A percentile compares a stretch with the other conserved stretches of the same genome.
phyloP scores from a whole-genome alignment of 2,888 invertebrate species.

The Maniola hyperantus region DNA sequence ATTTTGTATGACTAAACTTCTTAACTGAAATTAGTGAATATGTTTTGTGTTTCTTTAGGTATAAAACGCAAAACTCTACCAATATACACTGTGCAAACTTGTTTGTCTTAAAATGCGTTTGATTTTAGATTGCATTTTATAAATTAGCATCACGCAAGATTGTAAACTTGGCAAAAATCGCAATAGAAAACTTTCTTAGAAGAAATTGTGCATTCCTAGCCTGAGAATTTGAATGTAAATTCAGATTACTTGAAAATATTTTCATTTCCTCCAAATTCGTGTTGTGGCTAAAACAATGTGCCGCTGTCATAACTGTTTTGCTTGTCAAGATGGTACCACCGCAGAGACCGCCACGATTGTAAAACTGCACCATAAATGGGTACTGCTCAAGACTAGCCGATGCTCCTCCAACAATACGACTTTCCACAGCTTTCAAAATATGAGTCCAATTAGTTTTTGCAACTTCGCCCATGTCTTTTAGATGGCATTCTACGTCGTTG shows the following conservation, averaged over 20 bases:
- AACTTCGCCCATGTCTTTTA: slow-evolving; percentile 49
- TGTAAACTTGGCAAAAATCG: no score
- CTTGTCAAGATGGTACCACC: slow-evolving; percentile 49
- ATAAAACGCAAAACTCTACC: no score
- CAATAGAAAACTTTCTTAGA: no score
- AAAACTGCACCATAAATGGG: slow-evolving; percentile 50
- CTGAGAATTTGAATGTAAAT: not conserved
- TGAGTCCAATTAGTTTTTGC: slow-evolving; percentile 36
- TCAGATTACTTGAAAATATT: slow-evolving; percentile 47
- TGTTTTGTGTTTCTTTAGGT: no score
- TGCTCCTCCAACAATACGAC: slow-evolving; percentile 47
- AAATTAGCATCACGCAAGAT: no score
- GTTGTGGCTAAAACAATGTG: slow-evolving; percentile 54
- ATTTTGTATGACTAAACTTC: no score
- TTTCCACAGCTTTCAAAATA: slow-evolving; percentile 34
- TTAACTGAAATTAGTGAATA: no score
- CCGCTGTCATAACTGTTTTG: slow-evolving; percentile 52
- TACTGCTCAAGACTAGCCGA: slow-evolving; percentile 39
- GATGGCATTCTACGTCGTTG: slow-evolving; percentile 40
- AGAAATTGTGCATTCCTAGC: no score
- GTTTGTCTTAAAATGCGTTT: no score
- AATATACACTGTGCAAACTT: no score
- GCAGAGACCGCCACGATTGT: slow-evolving; percentile 50
- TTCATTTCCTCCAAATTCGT: slow-evolving; percentile 50
- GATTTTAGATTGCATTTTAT: no score